Conservation (phyloP, 64 coral and sea anemone species). For the Pachyseris speciosa region DNA sequence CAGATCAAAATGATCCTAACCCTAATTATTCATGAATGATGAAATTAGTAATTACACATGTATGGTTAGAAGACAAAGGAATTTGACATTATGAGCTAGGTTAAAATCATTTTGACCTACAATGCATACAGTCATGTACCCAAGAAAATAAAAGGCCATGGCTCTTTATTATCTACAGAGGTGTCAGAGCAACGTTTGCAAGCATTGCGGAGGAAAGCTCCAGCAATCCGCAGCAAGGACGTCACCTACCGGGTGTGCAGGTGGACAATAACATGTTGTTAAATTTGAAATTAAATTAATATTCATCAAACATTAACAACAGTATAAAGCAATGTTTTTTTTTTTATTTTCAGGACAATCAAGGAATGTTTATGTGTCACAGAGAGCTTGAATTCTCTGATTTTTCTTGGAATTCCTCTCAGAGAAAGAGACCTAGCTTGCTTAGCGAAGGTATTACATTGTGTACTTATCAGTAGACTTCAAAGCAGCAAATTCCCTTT, state of each 20-base stretch:
- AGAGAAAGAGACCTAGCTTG: slow-evolving; percentile 83
- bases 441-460: slow-evolving; percentile 88
- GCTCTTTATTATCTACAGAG: slow-evolving; percentile 37
- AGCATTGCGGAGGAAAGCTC: slow-evolving; percentile 78
- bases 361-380: slow-evolving; percentile 95
- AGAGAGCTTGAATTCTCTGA: slow-evolving; percentile 77
- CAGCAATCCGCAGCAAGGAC: slow-evolving; percentile 92
- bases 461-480: no score
- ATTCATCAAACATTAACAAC: neutral
- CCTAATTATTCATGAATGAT: no score
- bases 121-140: no score
- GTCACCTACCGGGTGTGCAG: slow-evolving; percentile 92
- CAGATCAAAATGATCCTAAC: no score
- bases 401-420: slow-evolving; percentile 90
- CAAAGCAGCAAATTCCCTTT: no score
- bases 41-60: no score
- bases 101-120: no score
- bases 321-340: neutral
- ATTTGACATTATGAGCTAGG: no score
- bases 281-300: neutral
- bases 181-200: slow-evolving; percentile 80
- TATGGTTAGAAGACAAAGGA: no score
- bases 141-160: no score
- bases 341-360: slow-evolving; percentile 53
- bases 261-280: slow-evolving; percentile 12